A percentile compares a stretch with the other conserved stretches of the same genome.
phyloP scores from a whole-genome alignment of 2,113 vertebrate species.

The Hyaena hyaena region DNA sequence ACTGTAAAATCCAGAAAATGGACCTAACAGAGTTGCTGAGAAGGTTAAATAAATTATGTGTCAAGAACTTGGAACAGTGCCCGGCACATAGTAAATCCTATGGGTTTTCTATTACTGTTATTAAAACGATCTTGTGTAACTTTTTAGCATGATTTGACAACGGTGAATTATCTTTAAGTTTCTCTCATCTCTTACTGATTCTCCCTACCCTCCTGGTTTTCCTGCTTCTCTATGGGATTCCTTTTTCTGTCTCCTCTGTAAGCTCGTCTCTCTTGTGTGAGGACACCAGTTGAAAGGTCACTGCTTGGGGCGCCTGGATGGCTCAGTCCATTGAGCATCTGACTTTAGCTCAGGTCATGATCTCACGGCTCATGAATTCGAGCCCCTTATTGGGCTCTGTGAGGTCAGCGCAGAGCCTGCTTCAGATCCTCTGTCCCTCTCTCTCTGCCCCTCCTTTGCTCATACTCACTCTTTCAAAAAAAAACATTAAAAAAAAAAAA shows the following conservation, averaged over 20 bases:
- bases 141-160: background rate
- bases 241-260: background rate
- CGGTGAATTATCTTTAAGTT: background rate
- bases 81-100: background rate
- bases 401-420: no score
- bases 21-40: background rate
- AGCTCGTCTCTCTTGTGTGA: background rate
- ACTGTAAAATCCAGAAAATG: background rate
- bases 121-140: background rate
- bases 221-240: background rate
- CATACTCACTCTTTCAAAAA: no score
- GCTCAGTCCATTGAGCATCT: no score
- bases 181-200: background rate
- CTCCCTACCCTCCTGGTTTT: background rate
- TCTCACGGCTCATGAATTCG: no score
- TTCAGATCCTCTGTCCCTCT: no score
- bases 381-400: no score
- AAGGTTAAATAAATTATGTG: background rate
- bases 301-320: no score
- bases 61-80: background rate
- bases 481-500: background rate
- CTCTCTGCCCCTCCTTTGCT: no score
- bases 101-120: background rate
- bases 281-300: background rate
- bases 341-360: no score